A percentile compares a stretch with the other conserved stretches of the same genome.
Conservation (phyloP, 2,113 vertebrate species). For the Ctenodactylus gundi region DNA sequence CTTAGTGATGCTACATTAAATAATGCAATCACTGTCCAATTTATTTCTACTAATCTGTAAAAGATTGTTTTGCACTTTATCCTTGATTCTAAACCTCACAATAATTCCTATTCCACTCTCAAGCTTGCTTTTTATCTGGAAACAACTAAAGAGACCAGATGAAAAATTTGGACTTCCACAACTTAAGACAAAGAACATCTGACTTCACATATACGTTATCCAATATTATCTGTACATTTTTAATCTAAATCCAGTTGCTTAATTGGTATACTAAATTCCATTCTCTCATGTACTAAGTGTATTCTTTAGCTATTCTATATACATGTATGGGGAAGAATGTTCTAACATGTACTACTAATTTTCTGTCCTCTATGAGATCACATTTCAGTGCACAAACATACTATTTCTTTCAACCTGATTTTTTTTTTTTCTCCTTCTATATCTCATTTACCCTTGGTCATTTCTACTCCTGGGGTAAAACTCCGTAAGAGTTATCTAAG, state of each 20-base stretch:
- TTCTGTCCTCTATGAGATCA: background rate
- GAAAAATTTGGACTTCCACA: background rate
- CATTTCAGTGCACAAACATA: background rate
- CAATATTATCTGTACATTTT: background rate
- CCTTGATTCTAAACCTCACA: background rate
- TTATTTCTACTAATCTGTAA: background rate
- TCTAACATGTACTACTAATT: background rate
- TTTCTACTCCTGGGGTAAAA: background rate
- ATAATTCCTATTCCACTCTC: background rate
- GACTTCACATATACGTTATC: background rate
- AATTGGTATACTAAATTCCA: background rate
- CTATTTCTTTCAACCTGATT: background rate
- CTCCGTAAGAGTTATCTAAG: background rate
- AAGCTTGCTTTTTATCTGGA: background rate
- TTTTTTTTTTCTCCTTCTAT: background rate
- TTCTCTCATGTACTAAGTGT: background rate
- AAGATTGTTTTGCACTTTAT: background rate
- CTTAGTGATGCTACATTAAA: background rate
- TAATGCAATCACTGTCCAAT: background rate
- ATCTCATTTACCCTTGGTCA: background rate
- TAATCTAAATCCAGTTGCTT: background rate
- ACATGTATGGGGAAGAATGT: background rate
- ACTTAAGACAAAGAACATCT: background rate
- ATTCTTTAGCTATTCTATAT: background rate
- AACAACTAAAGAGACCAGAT: background rate